These are phyloP conservation scores for Rhadina sibilatrix DNA, from an alignment of 2,113 vertebrate species.

Conservation along the genomic window DNA sequence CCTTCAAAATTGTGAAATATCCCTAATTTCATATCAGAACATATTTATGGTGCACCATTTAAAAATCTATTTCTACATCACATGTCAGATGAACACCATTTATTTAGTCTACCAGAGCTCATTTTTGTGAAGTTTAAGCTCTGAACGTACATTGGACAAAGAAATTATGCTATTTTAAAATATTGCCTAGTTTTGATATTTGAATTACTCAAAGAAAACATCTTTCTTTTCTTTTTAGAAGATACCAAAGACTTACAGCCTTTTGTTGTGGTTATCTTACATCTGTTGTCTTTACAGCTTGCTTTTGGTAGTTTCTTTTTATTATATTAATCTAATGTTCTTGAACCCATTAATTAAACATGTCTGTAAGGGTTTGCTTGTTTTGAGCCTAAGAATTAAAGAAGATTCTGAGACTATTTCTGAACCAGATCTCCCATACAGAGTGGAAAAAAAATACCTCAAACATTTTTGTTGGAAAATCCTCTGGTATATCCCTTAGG, in stretches of 20 bases:
- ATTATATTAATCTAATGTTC: not conserved
- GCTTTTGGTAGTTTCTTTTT: not conserved
- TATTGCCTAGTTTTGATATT: not conserved
- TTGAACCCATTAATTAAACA: not conserved
- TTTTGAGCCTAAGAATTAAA: not conserved
- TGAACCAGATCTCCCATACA: not conserved
- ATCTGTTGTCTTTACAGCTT: not conserved
- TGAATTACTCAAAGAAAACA: not conserved
- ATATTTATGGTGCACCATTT: not conserved
- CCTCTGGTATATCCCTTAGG: not conserved
- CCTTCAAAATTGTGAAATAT: not conserved
- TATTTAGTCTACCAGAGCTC: not conserved
- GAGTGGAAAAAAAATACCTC: not conserved
- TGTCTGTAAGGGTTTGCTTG: not conserved
- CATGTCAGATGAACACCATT: not conserved
- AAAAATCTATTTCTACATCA: not conserved
- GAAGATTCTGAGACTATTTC: not conserved
- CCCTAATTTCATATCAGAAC: rapidly evolving
- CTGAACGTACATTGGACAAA: not conserved
- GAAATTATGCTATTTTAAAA: not conserved
- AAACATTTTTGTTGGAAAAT: not conserved
- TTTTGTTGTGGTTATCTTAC: not conserved
- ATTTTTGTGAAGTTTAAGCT: not conserved
- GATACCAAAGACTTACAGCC: not conserved
- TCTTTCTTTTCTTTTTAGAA: not conserved